Base-by-base conservation (phyloP, 2,113 vertebrate species). In the Zosterops borbonicus region DNA sequence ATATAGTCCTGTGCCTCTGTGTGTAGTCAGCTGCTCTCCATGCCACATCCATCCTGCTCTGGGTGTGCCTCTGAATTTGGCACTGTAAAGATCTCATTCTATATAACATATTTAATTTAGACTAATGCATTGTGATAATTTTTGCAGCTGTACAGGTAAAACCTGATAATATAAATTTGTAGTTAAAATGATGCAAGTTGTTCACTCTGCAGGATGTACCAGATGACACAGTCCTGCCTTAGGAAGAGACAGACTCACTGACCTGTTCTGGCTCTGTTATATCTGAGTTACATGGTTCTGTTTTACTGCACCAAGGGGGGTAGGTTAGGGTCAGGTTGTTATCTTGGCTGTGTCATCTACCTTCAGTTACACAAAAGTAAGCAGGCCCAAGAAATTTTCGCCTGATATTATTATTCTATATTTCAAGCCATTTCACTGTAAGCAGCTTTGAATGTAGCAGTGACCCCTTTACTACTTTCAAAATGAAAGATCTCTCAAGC, bases 391-490 rank as follows among this genome's bases (percentile, higher is more conserved):
- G 60, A 49, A 68, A 62, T 87, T 89, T 63, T 83, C 31, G 67
- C 41, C 20, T 71, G n/a, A 42, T 44, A 31, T 35, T 59, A 62
- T 73, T 70, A 49, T 94, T 94, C 33, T 83, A 1, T 79, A 95
- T 95, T 92, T 95, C 82, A 97, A 92, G 81, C n/a, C 65, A 76
- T 95, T 70, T 52, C 75, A 58, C 47, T 92, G 35, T 95, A 87
- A 79, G 64, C 86, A 94, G 20, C 42, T 73, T 80, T 93, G 67
- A 87, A 62, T 88, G 20, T 35, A 86, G 39, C 65, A 83, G 39
- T 94, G 92, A 93, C 78, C 90, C 53, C 68, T 96, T 96, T 95
- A 92, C 50, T 89, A 59, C 84, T 89, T 97, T 96, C 79, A 91
- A 90, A 97, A 95, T 89, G 81, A 93, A 96, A 91, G 94, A 79